phyloP scores from a whole-genome alignment of 1,140 invertebrate genomes.

The Bombus picipes region DNA sequence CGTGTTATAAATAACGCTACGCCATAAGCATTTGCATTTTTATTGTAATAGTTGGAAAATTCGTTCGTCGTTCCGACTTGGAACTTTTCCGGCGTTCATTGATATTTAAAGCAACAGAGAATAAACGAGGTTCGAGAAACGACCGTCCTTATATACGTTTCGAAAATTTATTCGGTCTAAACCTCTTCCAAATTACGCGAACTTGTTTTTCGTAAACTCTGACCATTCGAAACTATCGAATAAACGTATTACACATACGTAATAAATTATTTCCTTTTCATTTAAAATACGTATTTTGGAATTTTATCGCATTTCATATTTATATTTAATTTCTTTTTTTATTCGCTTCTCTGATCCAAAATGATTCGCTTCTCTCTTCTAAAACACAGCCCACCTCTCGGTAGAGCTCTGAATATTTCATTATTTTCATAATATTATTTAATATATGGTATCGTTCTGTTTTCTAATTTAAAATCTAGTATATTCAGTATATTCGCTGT shows the following conservation, averaged over 20 bases:
- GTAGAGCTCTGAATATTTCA: not conserved
- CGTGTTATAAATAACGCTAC: slow-evolving; percentile 38
- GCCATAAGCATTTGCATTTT: slow-evolving; percentile 33
- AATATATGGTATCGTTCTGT: not conserved
- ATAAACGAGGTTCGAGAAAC: not conserved
- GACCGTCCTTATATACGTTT: not conserved
- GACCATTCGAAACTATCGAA: not conserved
- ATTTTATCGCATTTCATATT: not conserved
- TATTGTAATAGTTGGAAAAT: slow-evolving; percentile 31
- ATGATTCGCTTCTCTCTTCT: too few relatives aligned
- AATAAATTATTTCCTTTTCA: too few relatives aligned
- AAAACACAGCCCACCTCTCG: too few relatives aligned
- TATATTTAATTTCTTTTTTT: not conserved
- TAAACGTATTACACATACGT: not conserved
- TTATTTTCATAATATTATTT: not conserved
- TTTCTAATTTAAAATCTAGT: not conserved
- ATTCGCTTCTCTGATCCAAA: too few relatives aligned
- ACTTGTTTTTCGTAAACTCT: not conserved
- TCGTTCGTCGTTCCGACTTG: slow-evolving; percentile 1
- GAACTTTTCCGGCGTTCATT: slow-evolving; percentile 29
- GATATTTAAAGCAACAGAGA: slow-evolving; percentile 3
- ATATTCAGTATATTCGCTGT: not conserved
- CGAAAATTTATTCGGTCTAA: not conserved
- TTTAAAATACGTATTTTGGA: not conserved
- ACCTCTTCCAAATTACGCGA: not conserved